Evolutionary conservation across 30 jellyfish, hydroid and myxozoan genomes (phyloP).

Genomic region (Phacellophora camtschatica): DNA sequence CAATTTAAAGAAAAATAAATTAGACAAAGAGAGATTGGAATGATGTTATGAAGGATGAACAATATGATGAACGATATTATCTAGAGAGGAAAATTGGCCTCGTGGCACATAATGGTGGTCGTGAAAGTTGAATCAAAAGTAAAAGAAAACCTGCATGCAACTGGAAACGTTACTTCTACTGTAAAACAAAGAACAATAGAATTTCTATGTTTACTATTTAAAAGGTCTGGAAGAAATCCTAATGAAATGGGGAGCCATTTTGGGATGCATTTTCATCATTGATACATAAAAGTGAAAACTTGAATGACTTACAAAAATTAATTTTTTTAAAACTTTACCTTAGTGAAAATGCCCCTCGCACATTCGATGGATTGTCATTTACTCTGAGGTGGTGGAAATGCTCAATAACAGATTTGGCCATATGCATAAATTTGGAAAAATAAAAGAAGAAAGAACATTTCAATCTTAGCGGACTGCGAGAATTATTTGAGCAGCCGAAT

Average conservation of each 20-base stretch:
- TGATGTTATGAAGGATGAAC: not conserved
- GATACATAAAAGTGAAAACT: not conserved
- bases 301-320: not conserved
- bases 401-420: not conserved
- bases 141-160: not conserved
- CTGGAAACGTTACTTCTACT: not conserved
- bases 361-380: not conserved
- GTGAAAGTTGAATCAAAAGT: not conserved
- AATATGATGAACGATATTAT: too few species aligned
- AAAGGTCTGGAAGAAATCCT: not conserved
- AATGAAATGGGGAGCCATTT: not conserved
- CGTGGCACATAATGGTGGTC: not conserved
- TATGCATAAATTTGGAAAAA: not conserved
- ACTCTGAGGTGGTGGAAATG: not conserved
- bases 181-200: not conserved
- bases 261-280: not conserved
- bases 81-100: not conserved
- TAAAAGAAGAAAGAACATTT: not conserved
- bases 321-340: too few species aligned
- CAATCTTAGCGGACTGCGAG: not conserved
- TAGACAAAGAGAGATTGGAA: not conserved
- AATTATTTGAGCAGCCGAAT: not conserved
- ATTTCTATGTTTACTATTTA: not conserved
- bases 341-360: not conserved
- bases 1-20: too few species aligned